Base-by-base conservation (phyloP, 2,797 vertebrate species). In the Botia almorhae region DNA sequence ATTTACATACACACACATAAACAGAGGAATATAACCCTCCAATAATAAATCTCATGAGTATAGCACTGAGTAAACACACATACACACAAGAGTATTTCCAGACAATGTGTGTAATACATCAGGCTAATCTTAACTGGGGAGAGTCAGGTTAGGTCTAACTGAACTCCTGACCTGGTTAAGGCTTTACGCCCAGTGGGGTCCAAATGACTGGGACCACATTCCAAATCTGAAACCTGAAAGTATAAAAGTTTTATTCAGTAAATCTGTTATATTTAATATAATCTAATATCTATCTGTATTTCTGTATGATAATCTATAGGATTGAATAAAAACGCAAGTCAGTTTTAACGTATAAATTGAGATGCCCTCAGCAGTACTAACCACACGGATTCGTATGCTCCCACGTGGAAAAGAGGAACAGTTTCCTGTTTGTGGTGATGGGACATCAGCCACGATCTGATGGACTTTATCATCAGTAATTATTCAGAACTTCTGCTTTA, bases 331-430 rank as follows among this genome's bases (percentile, higher is more conserved):
- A 26, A 26, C 23, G 2, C 23, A 26, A 26, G 23, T 26, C 23
- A 26, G 23, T 26, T 26, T 26, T 26, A 26, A 26, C 23, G 23
- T 26, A 26, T 26, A 26, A 26, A 26, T 26, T 26, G 2, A 26
- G 23, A 26, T 26, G 23, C 23, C 23, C 23, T 26, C 23, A 26
- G 23, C 23, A 26, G 23, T 26, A 26, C 23, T 26, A 26, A 26
- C 23, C 23, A 26, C 23, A 26, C 3, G 33, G 53, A 19, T 56
- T 56, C 7, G n/a, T 7, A 2, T 10, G 19, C 17, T 56, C n/a
- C 53, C 53, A 56, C 53, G 8, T 56, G n/a, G 6, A 50, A 69
- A 61, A 48, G 13, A 64, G 4, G 16, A 14, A 90, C 63, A 82
- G 81, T 82, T 82, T 14, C 46, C 8, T 50, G 55, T 21, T 8